phyloP scores from a whole-genome alignment of 2,888 invertebrate species.

The Melolontha melolontha region DNA sequence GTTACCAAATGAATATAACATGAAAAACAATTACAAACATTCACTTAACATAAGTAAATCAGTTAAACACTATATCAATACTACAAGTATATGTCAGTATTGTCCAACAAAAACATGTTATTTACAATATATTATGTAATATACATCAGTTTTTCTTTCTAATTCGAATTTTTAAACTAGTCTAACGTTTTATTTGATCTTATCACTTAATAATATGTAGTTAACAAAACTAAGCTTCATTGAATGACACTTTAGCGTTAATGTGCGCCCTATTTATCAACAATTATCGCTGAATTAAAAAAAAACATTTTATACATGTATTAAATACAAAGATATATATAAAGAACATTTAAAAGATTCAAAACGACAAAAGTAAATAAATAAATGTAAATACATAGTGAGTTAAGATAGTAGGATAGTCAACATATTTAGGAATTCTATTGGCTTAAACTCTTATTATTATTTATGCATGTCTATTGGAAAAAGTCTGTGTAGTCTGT shows the following conservation, averaged over 20 bases:
- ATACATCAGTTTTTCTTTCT: conserved; percentile 19
- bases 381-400: conserved; percentile 6
- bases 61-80: conserved; percentile 6
- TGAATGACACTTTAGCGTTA: conserved; percentile 8
- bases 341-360: neutral
- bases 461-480: too few species aligned
- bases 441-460: too few species aligned
- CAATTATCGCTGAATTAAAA: neutral
- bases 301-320: too few species aligned
- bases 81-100: conserved; percentile 13
- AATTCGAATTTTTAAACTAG: conserved; percentile 5
- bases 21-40: conserved; percentile 3
- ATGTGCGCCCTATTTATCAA: conserved; percentile 3
- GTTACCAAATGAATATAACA: neutral
- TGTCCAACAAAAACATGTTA: conserved; percentile 15
- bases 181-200: conserved; percentile 22
- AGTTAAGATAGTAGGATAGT: conserved; percentile 8
- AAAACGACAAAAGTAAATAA: neutral
- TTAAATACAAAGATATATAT: neutral
- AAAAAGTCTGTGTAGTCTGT: too few species aligned
- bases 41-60: conserved; percentile 10
- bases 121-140: conserved; percentile 22
- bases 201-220: conserved; percentile 19
- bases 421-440: too few species aligned
- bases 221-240: conserved; percentile 20